A percentile compares a stretch with the other conserved stretches of the same genome.
phyloP scores from a whole-genome alignment of 2,113 vertebrate genomes.

The Microcebus griseorufus region DNA sequence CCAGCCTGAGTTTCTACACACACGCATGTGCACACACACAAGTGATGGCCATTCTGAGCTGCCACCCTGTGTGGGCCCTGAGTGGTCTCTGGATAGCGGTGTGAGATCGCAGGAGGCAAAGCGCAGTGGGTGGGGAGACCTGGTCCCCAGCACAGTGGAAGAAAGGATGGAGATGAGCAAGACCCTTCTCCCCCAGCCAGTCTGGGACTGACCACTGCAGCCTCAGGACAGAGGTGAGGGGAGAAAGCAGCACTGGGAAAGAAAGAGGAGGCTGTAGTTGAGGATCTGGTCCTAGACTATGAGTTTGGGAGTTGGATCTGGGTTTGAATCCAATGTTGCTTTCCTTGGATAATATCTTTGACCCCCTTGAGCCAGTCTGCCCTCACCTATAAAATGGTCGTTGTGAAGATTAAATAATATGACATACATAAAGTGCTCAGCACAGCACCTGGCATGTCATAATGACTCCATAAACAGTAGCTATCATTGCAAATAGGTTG shows the following conservation, averaged over 20 bases:
- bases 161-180: neutral
- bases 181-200: neutral
- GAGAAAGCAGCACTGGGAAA: neutral
- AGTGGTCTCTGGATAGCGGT: neutral
- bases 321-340: neutral
- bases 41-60: neutral
- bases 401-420: neutral
- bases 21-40: too few relatives aligned
- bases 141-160: neutral
- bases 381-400: neutral
- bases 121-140: neutral
- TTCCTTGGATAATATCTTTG: neutral
- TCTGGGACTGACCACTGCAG: neutral
- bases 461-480: neutral
- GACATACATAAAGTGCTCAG: neutral
- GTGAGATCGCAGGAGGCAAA: neutral
- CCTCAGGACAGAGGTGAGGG: neutral
- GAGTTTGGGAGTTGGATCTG: neutral
- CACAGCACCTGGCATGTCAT: neutral
- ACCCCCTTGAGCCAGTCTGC: neutral
- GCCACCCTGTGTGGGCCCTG: neutral
- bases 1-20: neutral
- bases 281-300: neutral
- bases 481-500: neutral
- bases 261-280: neutral